These are phyloP conservation scores for Nephrotoma flavescens DNA, from an alignment of 2,888 invertebrate species.

Conservation along the genomic window DNA sequence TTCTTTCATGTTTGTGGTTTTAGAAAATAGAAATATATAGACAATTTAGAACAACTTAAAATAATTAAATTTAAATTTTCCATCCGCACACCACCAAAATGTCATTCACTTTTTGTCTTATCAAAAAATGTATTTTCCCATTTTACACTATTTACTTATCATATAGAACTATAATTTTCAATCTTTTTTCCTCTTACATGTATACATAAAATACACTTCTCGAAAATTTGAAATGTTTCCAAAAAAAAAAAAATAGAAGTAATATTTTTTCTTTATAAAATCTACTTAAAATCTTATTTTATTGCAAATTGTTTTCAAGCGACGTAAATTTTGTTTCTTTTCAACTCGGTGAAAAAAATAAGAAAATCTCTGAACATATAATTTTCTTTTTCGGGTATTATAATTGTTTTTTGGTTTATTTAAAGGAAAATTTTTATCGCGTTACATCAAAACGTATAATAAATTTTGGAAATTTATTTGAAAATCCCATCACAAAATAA, in stretches of 20 bases:
- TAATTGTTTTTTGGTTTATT: neutral
- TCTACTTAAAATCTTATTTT: conserved; percentile 10
- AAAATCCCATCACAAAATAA: neutral
- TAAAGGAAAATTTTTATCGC: neutral
- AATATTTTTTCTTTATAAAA: neutral
- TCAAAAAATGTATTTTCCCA: neutral
- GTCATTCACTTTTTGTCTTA: neutral
- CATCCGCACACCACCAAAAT: neutral
- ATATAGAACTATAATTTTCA: neutral
- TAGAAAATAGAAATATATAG: too few relatives aligned
- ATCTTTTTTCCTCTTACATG: neutral
- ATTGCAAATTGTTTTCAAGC: conserved; percentile 21
- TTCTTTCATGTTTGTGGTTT: too few relatives aligned
- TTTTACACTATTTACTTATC: neutral
- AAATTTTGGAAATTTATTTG: neutral
- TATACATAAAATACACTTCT: neutral
- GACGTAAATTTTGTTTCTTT: conserved; percentile 8
- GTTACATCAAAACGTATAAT: neutral
- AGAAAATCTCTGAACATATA: neutral
- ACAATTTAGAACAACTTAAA: too few relatives aligned
- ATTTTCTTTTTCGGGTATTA: neutral
- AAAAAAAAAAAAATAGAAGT: neutral
- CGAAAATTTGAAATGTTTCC: neutral
- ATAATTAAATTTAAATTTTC: too few relatives aligned
- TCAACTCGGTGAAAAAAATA: neutral